Evolutionary conservation across 2,113 vertebrate species (phyloP).

Genomic region (Fulica atra): DNA sequence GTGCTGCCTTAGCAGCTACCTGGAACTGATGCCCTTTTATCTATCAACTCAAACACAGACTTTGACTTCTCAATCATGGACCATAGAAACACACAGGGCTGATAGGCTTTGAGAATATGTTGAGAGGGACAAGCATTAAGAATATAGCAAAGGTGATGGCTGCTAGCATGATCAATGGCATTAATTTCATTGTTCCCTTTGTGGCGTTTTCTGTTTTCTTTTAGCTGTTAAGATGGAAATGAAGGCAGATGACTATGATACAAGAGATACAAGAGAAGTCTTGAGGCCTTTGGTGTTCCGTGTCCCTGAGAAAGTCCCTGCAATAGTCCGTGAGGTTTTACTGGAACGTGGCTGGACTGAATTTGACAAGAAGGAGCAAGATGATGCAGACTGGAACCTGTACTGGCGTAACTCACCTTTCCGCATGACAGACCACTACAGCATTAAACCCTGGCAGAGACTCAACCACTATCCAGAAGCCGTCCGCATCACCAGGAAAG

Average conservation of each 20-base stretch:
- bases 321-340: constrained; percentile 79
- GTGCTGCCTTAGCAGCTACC: not conserved
- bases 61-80: not conserved
- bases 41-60: not conserved
- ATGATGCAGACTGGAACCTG: constrained; percentile 79
- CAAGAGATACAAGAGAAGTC: not conserved
- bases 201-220: not conserved
- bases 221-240: not conserved
- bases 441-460: constrained; percentile 79
- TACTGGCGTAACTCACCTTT: constrained; percentile 78
- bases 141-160: not conserved
- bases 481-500: constrained; percentile 79
- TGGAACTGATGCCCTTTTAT: not conserved
- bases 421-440: constrained; percentile 61
- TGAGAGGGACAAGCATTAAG: not conserved
- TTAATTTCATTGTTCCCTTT: not conserved
- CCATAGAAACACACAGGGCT: not conserved
- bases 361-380: constrained; percentile 63
- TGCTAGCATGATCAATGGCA: not conserved
- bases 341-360: constrained; percentile 81
- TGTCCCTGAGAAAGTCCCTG: constrained; percentile 68
- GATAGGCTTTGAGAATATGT: not conserved
- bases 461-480: constrained; percentile 86
- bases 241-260: not conserved
- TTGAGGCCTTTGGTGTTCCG: constrained; percentile 73